Base-by-base conservation (phyloP, 1,140 invertebrate species). In the Liolophura sinensis region DNA sequence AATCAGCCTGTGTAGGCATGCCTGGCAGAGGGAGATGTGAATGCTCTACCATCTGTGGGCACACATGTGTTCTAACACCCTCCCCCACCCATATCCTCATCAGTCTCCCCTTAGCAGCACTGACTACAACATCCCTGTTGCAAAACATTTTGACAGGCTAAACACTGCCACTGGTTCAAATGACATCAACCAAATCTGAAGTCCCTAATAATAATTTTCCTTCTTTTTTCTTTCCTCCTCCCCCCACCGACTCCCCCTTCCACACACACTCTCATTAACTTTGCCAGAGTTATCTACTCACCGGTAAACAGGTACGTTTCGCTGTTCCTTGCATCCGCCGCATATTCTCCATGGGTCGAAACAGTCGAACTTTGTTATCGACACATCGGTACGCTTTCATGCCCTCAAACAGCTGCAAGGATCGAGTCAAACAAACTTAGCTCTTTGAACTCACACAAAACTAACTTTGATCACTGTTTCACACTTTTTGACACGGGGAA, bases 351-450 rank as follows among this genome's bases (percentile, higher is more conserved):
- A 97, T 91, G 5, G 97, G 97, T 62, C 98, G 89, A 84, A 99
- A 99, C 69, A 99, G 84, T 71, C 96, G 88, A 62, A 99, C 94
- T 86, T 92, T 92, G 57, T 92, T 92, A 85, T 99, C 96, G 7
- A 89, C 87, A n/a, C 96, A 95, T 78, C 95, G 89, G 81, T 95
- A 99, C 0, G 96, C 96, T 86, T 99, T 99, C 90, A 99, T 90
- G 56, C 98, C 98, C 90, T 99, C 98, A 80, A 99, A 99, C 64
- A 99, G 85, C 95, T 99, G 85, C 65, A 82, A 80, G 55, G 70
- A 72, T 65, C 65, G 50, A 68, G 22, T 58, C 63, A 27, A 52
- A 57, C 27, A n/a, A 48, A 50, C 22, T 24, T n/a, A 49, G n/a
- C 24, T 12, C 24, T 54, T 54, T 18, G 48, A 18, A 51, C 6